These are phyloP conservation scores for Paramuricea clavata DNA, from an alignment of 92 coral and sea anemone species.

Conservation along the genomic window DNA sequence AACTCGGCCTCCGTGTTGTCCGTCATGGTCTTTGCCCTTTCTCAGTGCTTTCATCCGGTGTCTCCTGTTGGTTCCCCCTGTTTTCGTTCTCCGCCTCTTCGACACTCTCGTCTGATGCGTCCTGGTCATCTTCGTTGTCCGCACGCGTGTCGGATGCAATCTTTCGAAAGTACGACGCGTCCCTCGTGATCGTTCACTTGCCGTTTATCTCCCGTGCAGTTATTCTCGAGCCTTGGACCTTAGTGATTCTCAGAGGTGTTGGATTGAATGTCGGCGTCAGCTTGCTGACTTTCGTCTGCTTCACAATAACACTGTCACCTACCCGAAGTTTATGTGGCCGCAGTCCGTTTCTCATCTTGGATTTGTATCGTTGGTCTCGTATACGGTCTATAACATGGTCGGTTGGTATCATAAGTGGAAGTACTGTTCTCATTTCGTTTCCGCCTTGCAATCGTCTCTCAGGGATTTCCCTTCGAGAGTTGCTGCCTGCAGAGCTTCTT, in stretches of 20 bases:
- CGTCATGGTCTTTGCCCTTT: neutral
- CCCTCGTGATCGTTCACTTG: neutral
- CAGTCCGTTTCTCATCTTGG: neutral
- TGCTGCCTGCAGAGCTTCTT: conserved; percentile 29
- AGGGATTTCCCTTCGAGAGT: neutral
- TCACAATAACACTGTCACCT: conserved; percentile 2
- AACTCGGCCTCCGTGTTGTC: neutral
- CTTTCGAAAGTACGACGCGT: neutral
- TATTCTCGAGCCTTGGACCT: conserved; percentile 3
- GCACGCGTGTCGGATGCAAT: neutral
- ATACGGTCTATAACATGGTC: conserved; percentile 9
- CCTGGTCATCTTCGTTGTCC: neutral
- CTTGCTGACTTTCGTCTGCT: conserved; percentile 19
- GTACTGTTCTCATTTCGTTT: conserved; percentile 33
- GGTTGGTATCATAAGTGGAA: conserved; percentile 4
- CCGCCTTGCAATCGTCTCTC: conserved; percentile 24
- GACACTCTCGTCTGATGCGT: neutral
- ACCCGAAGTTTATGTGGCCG: neutral
- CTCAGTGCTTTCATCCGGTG: neutral
- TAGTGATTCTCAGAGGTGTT: conserved; percentile 1
- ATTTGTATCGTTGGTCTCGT: conserved; percentile 20
- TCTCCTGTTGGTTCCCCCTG: neutral
- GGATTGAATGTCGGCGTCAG: conserved; percentile 14
- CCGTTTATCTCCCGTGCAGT: conserved; percentile 7
- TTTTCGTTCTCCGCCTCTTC: conserved; percentile 10